Percentiles rank a stretch among this genome's conserved stretches.
Evolutionary conservation across 2,797 vertebrate species (phyloP).

Genomic region (Sebastes jordani): DNA sequence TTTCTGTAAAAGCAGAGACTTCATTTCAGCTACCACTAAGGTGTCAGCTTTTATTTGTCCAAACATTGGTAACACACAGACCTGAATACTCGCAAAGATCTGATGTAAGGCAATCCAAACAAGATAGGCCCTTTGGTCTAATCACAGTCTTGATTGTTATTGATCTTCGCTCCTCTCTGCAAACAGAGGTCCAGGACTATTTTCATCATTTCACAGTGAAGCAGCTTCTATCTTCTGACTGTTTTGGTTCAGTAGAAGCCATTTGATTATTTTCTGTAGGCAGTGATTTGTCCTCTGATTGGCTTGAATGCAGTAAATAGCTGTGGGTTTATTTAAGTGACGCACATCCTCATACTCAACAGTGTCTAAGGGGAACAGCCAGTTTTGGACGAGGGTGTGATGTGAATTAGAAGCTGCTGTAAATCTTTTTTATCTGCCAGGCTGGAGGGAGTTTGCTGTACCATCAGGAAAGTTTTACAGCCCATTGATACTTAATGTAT

Average conservation of each 20-base stretch:
- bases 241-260: not conserved
- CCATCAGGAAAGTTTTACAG: slow-evolving; percentile 4
- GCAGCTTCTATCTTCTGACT: slow-evolving; percentile 2
- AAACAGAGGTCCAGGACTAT: slow-evolving; percentile 29
- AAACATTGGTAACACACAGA: slow-evolving; percentile 10
- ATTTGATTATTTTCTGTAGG: slow-evolving; percentile 1
- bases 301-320: not conserved
- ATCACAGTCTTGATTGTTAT: slow-evolving; percentile 52
- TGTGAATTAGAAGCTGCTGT: slow-evolving; percentile 30
- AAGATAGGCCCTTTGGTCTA: slow-evolving; percentile 31
- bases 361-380: slow-evolving; percentile 40
- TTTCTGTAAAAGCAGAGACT: slow-evolving; percentile 19
- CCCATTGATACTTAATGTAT: not conserved
- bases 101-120: slow-evolving; percentile 36
- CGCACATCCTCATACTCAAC: slow-evolving; percentile 34
- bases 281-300: not conserved
- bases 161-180: slow-evolving; percentile 41
- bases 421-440: slow-evolving; percentile 38
- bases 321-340: slow-evolving; percentile 43
- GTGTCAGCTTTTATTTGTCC: slow-evolving; percentile 44
- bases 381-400: slow-evolving; percentile 19
- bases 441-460: not conserved
- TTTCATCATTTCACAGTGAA: slow-evolving; percentile 40
- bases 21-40: slow-evolving; percentile 15
- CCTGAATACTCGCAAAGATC: slow-evolving; percentile 18